Evolutionary conservation across 2,888 invertebrate genomes (phyloP).

Genomic region (Dynastes hyllus): DNA sequence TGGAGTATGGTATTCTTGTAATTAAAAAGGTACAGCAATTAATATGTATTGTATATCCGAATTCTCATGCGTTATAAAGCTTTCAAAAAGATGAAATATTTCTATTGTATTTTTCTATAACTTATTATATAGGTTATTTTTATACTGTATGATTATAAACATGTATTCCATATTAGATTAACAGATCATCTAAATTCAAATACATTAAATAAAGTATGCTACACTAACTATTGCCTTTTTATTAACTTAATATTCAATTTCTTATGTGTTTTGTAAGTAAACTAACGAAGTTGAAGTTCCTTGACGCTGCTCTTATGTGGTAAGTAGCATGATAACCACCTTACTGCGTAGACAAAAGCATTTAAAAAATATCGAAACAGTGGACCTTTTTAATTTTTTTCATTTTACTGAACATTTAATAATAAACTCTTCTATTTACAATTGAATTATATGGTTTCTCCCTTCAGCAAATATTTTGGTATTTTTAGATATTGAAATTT

Average conservation of each 20-base stretch:
- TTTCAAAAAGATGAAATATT: conserved; percentile 22
- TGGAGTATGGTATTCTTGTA: not conserved
- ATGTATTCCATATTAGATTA: conserved; percentile 2
- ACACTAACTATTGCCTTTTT: conserved; percentile 3
- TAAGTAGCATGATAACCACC: too few relatives aligned
- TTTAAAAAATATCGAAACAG: too few relatives aligned
- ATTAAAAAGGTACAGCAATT: not conserved
- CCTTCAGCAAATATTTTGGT: too few relatives aligned
- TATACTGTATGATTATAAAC: conserved; percentile 9
- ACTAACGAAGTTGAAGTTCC: too few relatives aligned
- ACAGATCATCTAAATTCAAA: not conserved
- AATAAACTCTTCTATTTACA: too few relatives aligned
- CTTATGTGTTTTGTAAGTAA: too few relatives aligned
- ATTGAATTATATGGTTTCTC: too few relatives aligned
- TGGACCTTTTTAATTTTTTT: too few relatives aligned
- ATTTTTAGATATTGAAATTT: too few relatives aligned
- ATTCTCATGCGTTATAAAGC: not conserved
- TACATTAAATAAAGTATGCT: not conserved
- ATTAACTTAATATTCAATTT: not conserved
- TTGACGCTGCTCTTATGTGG: too few relatives aligned
- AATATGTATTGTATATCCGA: not conserved
- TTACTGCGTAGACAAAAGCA: too few relatives aligned
- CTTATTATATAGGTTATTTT: conserved; percentile 7
- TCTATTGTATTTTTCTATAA: conserved; percentile 28
- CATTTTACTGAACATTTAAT: too few relatives aligned